Conservation (phyloP, 2,888 invertebrate species). For the Halictus ligatus region DNA sequence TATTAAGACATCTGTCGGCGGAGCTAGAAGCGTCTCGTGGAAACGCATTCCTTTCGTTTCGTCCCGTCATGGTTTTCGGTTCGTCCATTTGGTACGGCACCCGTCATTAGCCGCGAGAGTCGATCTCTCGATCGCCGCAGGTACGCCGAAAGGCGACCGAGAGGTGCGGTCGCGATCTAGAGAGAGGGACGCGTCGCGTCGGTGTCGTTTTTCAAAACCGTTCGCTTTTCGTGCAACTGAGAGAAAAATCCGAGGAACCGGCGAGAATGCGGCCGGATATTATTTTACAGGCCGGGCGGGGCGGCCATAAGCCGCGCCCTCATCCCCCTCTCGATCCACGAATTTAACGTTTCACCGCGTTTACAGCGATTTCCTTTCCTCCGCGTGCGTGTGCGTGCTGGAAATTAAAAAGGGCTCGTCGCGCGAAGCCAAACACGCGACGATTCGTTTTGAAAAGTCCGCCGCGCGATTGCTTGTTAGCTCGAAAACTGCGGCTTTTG, state of each 20-base stretch:
- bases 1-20: slow-evolving; percentile 67
- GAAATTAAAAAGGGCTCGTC: slow-evolving; percentile 33
- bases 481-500: not conserved
- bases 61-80: slow-evolving; percentile 62
- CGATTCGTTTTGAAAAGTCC: slow-evolving; percentile 19
- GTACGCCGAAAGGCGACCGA: slow-evolving; percentile 74
- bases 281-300: slow-evolving; percentile 73
- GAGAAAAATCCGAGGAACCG: slow-evolving; percentile 37
- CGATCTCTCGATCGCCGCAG: slow-evolving; percentile 40
- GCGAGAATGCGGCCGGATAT: slow-evolving; percentile 68
- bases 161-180: slow-evolving; percentile 73
- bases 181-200: slow-evolving; percentile 64
- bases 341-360: slow-evolving; percentile 72
- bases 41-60: slow-evolving; percentile 48
- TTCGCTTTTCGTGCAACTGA: slow-evolving; percentile 59
- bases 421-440: slow-evolving; percentile 19
- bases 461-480: slow-evolving; percentile 32
- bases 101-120: not conserved
- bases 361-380: slow-evolving; percentile 68
- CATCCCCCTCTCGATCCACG: slow-evolving; percentile 49
- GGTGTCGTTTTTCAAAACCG: slow-evolving; percentile 77
- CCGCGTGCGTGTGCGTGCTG: slow-evolving; percentile 30
- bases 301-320: slow-evolving; percentile 58
- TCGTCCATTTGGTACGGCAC: slow-evolving; percentile 27
- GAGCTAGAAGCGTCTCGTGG: slow-evolving; percentile 32